Percentiles rank a stretch among this genome's conserved stretches.
These are phyloP conservation scores for Ophonus ardosiacus DNA, from an alignment of 2,888 invertebrate genomes.

Conservation along the genomic window DNA sequence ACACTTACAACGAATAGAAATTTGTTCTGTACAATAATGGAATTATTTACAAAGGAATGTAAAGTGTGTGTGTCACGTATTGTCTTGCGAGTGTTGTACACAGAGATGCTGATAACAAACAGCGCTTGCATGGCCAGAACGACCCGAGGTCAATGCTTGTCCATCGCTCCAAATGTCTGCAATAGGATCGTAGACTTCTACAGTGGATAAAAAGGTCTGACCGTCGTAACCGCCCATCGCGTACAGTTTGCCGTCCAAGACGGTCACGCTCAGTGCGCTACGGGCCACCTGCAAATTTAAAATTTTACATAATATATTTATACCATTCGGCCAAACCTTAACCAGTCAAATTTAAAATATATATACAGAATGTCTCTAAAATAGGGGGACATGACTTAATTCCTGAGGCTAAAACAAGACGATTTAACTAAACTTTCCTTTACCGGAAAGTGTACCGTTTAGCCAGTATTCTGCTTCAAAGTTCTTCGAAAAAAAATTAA, in stretches of 20 bases:
- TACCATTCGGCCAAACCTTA: too few relatives aligned
- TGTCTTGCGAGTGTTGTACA: conserved; percentile 72
- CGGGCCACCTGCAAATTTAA: conserved; percentile 79
- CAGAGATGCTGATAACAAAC: conserved; percentile 89
- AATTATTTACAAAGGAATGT: conserved; percentile 2
- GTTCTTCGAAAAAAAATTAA: too few relatives aligned
- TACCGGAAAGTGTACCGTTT: too few relatives aligned
- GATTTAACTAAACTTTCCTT: too few relatives aligned
- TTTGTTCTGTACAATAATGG: conserved; percentile 1
- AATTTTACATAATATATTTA: background rate
- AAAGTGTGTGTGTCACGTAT: conserved; percentile 28
- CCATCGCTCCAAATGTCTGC: conserved; percentile 87
- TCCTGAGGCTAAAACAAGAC: too few relatives aligned
- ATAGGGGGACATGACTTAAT: too few relatives aligned
- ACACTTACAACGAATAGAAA: background rate
- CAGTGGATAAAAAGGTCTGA: conserved; percentile 87
- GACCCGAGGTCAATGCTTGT: conserved; percentile 87
- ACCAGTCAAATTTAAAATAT: too few relatives aligned
- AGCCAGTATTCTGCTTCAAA: too few relatives aligned
- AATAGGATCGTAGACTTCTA: conserved; percentile 92
- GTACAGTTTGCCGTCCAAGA: conserved; percentile 91
- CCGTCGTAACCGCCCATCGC: conserved; percentile 97
- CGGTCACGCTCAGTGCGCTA: conserved; percentile 92
- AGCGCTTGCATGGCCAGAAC: conserved; percentile 95
- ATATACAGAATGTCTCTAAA: too few relatives aligned